Conservation (phyloP, 2,888 invertebrate genomes). For the Venusia cambrica region DNA sequence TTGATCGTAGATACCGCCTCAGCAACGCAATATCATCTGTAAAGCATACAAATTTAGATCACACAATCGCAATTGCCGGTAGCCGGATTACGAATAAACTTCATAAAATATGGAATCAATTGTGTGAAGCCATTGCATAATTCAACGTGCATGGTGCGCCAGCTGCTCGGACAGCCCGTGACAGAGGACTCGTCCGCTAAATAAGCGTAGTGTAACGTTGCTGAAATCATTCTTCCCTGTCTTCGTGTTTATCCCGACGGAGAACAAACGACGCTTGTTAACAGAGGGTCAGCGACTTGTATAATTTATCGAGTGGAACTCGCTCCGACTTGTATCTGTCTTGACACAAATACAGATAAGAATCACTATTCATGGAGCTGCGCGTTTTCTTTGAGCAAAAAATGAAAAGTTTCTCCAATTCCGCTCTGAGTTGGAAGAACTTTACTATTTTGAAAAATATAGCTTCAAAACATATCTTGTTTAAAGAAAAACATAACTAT, state of each 20-base stretch:
- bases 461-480: too few species aligned
- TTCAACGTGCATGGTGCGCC: neutral
- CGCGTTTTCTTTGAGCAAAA: too few species aligned
- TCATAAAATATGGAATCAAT: neutral
- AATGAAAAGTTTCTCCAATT: too few species aligned
- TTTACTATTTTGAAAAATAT: too few species aligned
- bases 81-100: too few species aligned
- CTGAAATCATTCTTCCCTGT: constrained; percentile 40
- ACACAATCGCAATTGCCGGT: too few species aligned
- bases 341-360: constrained; percentile 10
- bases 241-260: constrained; percentile 38
- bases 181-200: constrained; percentile 2
- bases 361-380: neutral
- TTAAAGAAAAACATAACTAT: too few species aligned
- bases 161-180: neutral
- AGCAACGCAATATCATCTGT: too few species aligned
- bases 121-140: neutral
- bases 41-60: too few species aligned
- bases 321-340: constrained; percentile 24
- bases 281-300: constrained; percentile 55
- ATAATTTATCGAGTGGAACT: constrained; percentile 53
- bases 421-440: too few species aligned
- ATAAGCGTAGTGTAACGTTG: constrained; percentile 3
- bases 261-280: constrained; percentile 64
- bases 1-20: too few species aligned